Evolutionary conservation across 1,140 invertebrate species (phyloP).

Genomic region (Drosophila seguyi): DNA sequence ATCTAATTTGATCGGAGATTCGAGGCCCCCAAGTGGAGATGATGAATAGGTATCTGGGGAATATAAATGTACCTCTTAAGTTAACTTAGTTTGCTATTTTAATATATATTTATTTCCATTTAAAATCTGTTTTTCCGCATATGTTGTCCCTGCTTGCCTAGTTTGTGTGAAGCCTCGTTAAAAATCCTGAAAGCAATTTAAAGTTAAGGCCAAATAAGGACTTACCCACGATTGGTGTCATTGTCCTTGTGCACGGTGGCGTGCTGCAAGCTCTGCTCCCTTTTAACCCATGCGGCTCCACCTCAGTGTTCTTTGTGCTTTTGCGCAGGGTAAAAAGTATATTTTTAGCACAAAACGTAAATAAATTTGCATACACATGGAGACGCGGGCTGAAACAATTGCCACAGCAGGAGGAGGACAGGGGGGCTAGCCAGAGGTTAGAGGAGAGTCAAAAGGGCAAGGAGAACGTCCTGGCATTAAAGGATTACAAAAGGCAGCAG

Average conservation of each 20-base stretch:
- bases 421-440: background rate
- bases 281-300: conserved; percentile 28
- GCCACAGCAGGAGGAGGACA: conserved; percentile 22
- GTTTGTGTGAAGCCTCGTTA: conserved; percentile 7
- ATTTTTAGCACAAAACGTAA: conserved; percentile 76
- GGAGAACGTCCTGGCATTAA: conserved; percentile 53
- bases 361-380: conserved; percentile 77
- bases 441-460: conserved; percentile 14
- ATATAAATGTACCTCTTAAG: background rate
- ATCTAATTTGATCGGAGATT: conserved; percentile 1
- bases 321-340: conserved; percentile 43
- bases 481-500: conserved; percentile 65
- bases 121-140: background rate
- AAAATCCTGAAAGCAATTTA: conserved; percentile 30
- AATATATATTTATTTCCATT: background rate
- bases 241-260: conserved; percentile 68
- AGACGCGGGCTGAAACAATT: conserved; percentile 37
- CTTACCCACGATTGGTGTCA: conserved; percentile 63
- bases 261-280: conserved; percentile 56
- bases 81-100: background rate
- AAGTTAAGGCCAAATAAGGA: conserved; percentile 48
- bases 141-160: conserved; percentile 16
- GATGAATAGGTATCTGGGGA: background rate
- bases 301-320: conserved; percentile 43
- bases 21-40: background rate